Conservation (phyloP, 2,888 invertebrate species). For the Ophion costatus region DNA sequence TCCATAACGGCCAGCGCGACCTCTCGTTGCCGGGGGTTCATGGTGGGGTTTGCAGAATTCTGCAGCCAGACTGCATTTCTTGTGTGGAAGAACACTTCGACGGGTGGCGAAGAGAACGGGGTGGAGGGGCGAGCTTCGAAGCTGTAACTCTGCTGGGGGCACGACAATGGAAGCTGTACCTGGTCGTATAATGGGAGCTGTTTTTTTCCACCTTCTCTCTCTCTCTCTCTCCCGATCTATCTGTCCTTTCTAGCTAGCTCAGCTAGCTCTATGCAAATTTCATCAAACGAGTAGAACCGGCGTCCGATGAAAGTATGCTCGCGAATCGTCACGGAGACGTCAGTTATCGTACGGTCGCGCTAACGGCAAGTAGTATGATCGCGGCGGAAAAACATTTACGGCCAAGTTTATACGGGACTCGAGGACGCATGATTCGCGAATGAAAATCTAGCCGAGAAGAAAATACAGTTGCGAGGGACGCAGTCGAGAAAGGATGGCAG, state of each 20-base stretch:
- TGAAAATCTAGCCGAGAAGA: constrained; percentile 6
- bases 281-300: constrained; percentile 74
- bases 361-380: constrained; percentile 60
- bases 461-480: constrained; percentile 32
- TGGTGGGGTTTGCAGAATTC: constrained; percentile 68
- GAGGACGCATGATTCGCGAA: background rate
- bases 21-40: constrained; percentile 41
- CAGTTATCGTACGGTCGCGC: constrained; percentile 70
- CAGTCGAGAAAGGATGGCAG: constrained; percentile 45
- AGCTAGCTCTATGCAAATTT: constrained; percentile 83
- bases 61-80: constrained; percentile 72
- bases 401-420: background rate
- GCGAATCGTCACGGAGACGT: constrained; percentile 64
- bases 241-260: constrained; percentile 68
- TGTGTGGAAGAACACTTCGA: constrained; percentile 48
- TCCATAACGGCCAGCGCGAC: constrained; percentile 21
- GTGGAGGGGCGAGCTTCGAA: constrained; percentile 70
- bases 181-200: constrained; percentile 71
- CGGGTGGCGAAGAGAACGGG: constrained; percentile 64
- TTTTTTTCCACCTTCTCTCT: constrained; percentile 61
- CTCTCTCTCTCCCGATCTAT: constrained; percentile 65
- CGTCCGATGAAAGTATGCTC: constrained; percentile 63
- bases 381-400: constrained; percentile 5
- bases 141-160: constrained; percentile 81
- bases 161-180: constrained; percentile 77